These are phyloP conservation scores for Scolanthus callimorphus DNA, from an alignment of 92 coral and sea anemone species.

Conservation along the genomic window DNA sequence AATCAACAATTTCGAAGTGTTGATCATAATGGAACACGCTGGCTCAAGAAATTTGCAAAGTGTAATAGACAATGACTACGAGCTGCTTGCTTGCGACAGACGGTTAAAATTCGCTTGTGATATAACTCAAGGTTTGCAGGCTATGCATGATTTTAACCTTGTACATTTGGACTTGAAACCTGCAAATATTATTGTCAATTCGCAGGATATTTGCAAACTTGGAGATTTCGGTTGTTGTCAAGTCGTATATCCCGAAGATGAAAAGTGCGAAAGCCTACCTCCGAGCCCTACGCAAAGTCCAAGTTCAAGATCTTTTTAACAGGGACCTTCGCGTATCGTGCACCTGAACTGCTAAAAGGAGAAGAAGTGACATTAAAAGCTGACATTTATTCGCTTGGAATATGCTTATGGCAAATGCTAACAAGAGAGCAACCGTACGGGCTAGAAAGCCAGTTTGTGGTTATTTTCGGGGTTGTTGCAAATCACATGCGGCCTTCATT, in stretches of 20 bases:
- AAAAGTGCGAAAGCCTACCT: slow-evolving; percentile 92
- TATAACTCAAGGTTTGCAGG: slow-evolving; percentile 67
- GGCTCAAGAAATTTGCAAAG: slow-evolving; percentile 75
- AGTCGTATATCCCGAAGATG: slow-evolving; percentile 75
- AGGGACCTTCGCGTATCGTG: slow-evolving; percentile 97
- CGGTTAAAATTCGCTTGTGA: slow-evolving; percentile 79
- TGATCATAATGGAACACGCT: slow-evolving; percentile 92
- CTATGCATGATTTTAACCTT: slow-evolving; percentile 76
- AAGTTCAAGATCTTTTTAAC: slow-evolving; percentile 83
- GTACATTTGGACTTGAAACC: slow-evolving; percentile 97
- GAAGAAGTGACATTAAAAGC: slow-evolving; percentile 89
- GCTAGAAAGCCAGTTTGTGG: slow-evolving; percentile 85
- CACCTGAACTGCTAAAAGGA: slow-evolving; percentile 98
- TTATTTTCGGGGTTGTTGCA: slow-evolving; percentile 96
- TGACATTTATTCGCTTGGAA: slow-evolving; percentile 92
- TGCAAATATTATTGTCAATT: slow-evolving; percentile 85
- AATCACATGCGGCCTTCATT: slow-evolving; percentile 88
- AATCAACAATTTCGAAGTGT: slow-evolving; percentile 47
- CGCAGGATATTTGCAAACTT: slow-evolving; percentile 81
- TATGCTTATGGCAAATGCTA: slow-evolving; percentile 89
- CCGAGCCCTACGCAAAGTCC: slow-evolving; percentile 98
- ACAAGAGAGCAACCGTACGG: slow-evolving; percentile 94
- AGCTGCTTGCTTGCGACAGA: slow-evolving; percentile 54
- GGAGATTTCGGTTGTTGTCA: slow-evolving; percentile 98
- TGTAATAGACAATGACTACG: slow-evolving; percentile 78